Base-by-base conservation (phyloP, 2,113 vertebrate genomes). In the Microtus pennsylvanicus region DNA sequence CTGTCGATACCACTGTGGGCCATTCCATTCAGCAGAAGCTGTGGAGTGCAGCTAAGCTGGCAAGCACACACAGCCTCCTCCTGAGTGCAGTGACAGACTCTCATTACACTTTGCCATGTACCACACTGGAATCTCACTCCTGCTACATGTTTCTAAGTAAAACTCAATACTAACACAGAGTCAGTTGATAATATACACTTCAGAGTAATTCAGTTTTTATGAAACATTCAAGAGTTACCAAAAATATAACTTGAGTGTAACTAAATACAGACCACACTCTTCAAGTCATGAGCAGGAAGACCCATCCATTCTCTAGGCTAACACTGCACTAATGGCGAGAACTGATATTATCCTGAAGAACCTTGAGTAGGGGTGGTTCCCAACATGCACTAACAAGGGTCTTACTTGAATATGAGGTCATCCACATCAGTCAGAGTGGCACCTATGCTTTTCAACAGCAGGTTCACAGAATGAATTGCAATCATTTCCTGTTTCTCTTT, bases 351-450 rank as follows among this genome's bases (percentile, higher is more conserved):
- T 22, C 17, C 7, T 80, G 45, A 91, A 94, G 93, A 6, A 70
- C 6, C 4, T 77, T 69, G 5, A 33, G 22, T 30, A 58, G 22
- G 88, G 70, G 72, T 67, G 3, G 14, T 42, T 94, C 45, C 45
- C 45, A 47, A 5, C 38, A 17, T 9, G 9, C 21, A 58, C 13
- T 24, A 69, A 21, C 33, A 72, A n/a, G 63, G 83, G 17, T 21
- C 83, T 99, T 98, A 99, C 99, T 99, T 99, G 98, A 99, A 99
- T 97, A 99, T 98, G 76, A 99, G 98, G 97, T 99, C 99, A 67
- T 99, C 99, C 28, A 99, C 99, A 5, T 99, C 99, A 0, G 99
- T 99, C 80, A 99, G 98, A 1, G 99, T 99, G 45, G 99, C 99
- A 12, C 99, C 99, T 69, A 99, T 99, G 95, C 99, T 99, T 97